Evolutionary conservation across 1,140 invertebrate species (phyloP), one percentile per base, ranked within the genome.

Genomic region (Cyrtorhinus lividipennis): DNA sequence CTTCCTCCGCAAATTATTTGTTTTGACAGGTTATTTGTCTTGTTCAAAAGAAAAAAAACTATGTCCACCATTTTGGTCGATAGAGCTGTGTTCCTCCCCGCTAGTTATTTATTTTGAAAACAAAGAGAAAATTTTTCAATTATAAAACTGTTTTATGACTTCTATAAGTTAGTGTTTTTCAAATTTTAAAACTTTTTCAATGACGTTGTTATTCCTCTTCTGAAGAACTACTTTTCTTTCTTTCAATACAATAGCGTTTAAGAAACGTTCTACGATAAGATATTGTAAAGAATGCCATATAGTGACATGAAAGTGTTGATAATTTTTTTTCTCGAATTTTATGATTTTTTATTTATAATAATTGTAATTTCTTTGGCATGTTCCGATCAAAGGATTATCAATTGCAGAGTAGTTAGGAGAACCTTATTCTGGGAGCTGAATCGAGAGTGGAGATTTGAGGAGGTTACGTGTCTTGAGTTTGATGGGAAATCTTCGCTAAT

Each of bases 161-260:
- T n/a, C n/a, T n/a, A 8, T 53, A 53, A 53, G 48, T 53, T 53
- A 53, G 48, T 53, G 48, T 53, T 53, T 38, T 53, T 53, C 48
- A 53, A 53, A 53, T 53, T 53, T 53, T 53, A 53, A 53, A 53
- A 53, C 48, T 38, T 38, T 20, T 53, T 53, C 48, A 53, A 53
- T 53, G 20, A 53, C 20, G 48, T 53, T 53, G 48, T 53, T 53
- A 53, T 53, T 53, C 18, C 30, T 38, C 30, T 38, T 38, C 30
- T 38, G 15, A 38, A 15, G 5, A 38, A 38, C 30, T 38, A 5
- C 30, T 38, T 38, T 38, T 15, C 15, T 38, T 38, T 38, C 30
- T 38, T 38, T 38, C 5, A 15, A 38, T 38, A 15, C 30, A 38
- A 38, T 38, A 38, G 30, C 30, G 30, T 38, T 38, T 8, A 38